These are phyloP conservation scores for Aramus guarauna DNA, from an alignment of 2,113 vertebrate species.

Conservation along the genomic window DNA sequence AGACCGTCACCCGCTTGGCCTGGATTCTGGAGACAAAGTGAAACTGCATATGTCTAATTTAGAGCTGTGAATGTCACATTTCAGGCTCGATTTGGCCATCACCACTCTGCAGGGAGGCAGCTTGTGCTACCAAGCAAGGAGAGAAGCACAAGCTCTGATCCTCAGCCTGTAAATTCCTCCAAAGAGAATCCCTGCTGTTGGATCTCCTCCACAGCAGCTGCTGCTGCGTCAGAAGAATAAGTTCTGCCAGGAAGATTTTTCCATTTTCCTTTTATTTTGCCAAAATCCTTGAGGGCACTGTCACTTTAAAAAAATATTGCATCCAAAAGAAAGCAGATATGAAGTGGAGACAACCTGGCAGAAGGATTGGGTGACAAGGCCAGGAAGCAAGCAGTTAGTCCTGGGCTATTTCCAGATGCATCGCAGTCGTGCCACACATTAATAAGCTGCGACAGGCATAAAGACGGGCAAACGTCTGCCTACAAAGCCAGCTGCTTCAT, in stretches of 20 bases:
- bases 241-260: slow-evolving; percentile 2
- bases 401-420: neutral
- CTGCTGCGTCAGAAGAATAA: slow-evolving; percentile 1
- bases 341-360: neutral
- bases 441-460: neutral
- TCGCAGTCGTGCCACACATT: neutral
- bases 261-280: neutral
- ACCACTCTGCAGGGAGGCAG: neutral
- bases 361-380: neutral
- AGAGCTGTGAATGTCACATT: slow-evolving; percentile 21
- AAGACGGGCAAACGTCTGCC: neutral
- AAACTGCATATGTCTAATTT: neutral
- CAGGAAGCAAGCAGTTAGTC: neutral
- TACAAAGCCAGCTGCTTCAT: neutral
- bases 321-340: neutral
- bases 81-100: slow-evolving; percentile 47
- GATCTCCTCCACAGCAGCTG: slow-evolving; percentile 34
- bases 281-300: neutral
- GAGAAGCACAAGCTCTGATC: neutral
- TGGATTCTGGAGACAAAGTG: neutral
- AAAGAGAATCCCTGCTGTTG: slow-evolving; percentile 18
- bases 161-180: slow-evolving; percentile 20
- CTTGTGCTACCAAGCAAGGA: neutral
- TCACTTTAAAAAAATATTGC: neutral
- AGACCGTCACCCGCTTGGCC: neutral